Base-by-base conservation (phyloP, 2,113 vertebrate species). In the Typhlomys cinereus region DNA sequence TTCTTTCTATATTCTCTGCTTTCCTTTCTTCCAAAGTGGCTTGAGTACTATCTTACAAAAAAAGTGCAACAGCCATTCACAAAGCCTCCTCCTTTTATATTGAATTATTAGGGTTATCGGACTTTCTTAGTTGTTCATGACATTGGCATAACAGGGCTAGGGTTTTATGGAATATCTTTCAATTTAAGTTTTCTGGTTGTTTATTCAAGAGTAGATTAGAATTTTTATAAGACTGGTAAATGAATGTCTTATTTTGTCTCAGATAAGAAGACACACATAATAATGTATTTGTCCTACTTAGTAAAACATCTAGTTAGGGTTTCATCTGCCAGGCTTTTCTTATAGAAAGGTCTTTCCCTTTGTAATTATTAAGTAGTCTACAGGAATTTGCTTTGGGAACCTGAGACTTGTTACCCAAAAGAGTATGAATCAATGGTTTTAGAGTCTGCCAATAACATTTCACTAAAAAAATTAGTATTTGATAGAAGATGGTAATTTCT, bases 341-440 rank as follows among this genome's bases (percentile, higher is more conserved):
- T 66, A n/a, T 81, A 67, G 20, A 92, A 91, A 87, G 25, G 13
- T 70, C 27, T 1, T 1, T 13, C 14, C 13, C 14, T 61, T 48
- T 84, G 29, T 74, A 96, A 93, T 79, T 75, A 92, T 20, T 59
- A 94, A 52, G 25, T 75, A 85, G 80, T 67, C n/a, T 79, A 17
- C 2, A 82, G 48, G 39, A 39, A 44, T 7, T 85, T 66, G n/a
- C 9, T 41, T 75, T 61, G 3, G 85, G 34, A 81, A 21, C 31
- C 59, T 27, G 23, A 70, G 85, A 41, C 6, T 12, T 66, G 7
- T 76, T 90, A 52, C 25, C 46, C n/a, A 39, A 73, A n/a, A 87
- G 89, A 93, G 67, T 31, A 14, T 84, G 36, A 78, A 18, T 18
- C 12, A 57, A 6, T 88, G 44, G 48, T 87, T 94, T 90, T 71